A percentile compares a stretch with the other conserved stretches of the same genome.
Conservation (phyloP, 2,797 vertebrate genomes). For the Chelon auratus region DNA sequence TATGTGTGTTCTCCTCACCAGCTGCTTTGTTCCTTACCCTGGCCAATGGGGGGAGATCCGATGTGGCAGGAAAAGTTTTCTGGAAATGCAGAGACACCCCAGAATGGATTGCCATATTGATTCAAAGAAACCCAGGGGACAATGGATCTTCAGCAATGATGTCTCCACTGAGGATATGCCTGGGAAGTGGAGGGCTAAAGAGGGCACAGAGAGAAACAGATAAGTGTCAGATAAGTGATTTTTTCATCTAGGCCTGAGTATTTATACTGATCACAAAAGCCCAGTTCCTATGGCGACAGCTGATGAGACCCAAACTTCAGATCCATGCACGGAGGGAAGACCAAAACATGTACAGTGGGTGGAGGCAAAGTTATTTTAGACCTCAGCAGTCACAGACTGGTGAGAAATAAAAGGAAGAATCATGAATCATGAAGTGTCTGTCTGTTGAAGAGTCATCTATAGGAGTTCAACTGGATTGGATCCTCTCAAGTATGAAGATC, state of each 20-base stretch:
- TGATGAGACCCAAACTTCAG: background rate
- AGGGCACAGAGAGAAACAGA: background rate
- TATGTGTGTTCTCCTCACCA: slow-evolving; percentile 13
- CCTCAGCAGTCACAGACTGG: slow-evolving; percentile 6
- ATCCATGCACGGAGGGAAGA: background rate
- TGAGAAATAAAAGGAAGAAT: slow-evolving; percentile 10
- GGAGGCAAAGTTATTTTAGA: slow-evolving; percentile 8
- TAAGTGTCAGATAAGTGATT: background rate
- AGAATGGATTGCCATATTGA: slow-evolving; percentile 34
- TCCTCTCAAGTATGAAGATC: too few relatives aligned
- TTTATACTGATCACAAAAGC: slow-evolving; percentile 8
- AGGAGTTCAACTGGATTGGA: too few relatives aligned
- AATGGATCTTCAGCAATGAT: slow-evolving; percentile 1
- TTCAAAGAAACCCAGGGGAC: slow-evolving; percentile 24
- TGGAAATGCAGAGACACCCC: slow-evolving; percentile 12
- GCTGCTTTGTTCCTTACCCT: slow-evolving; percentile 26
- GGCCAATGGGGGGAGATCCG: slow-evolving; percentile 14
- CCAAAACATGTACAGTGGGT: background rate
- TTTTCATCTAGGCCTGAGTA: background rate
- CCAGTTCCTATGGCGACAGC: slow-evolving; percentile 4
- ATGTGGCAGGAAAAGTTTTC: slow-evolving; percentile 30
- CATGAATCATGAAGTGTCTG: background rate
- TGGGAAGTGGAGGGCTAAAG: background rate
- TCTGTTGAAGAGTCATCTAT: too few relatives aligned
- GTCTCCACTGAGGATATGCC: background rate